Evolutionary conservation across 2,888 invertebrate species (phyloP), one percentile per base, ranked within the genome.

Genomic region (Hypercompe scribonia): DNA sequence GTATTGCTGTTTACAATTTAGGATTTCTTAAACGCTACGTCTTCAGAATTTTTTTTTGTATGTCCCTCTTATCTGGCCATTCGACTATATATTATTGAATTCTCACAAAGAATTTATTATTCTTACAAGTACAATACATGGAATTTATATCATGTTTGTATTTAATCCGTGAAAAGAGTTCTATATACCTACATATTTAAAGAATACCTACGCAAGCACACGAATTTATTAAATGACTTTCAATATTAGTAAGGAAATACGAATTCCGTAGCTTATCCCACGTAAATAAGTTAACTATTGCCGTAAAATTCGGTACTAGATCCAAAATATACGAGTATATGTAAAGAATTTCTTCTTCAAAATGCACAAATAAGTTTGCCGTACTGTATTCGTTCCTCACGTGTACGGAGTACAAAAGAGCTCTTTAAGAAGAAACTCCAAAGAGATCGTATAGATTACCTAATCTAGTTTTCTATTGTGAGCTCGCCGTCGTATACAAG

Each of bases 381-480:
- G 39, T 4, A 58, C 39, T 36, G 73, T 69, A 68, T 70, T 54
- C 58, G 0, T 54, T n/a, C 28, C 36, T 73, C 65, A 80, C 84
- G 84, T 83, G 82, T 73, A 77, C 34, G 0, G 76, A n/a, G 58
- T 63, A 34, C 71, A 68, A 81, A 83, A 74, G 66, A 66, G 50
- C 28, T 75, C 66, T 73, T 82, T 78, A 75, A 80, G 66, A 63
- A 74, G 79, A 78, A 78, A 72, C 78, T 77, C 75, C 75, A 78
- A 83, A 75, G 74, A 77, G 81, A 83, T 81, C 84, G 84, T 78
- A 80, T 85, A 86, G 87, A 87, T 87, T 86, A 81, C 86, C 77
- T 87, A 87, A 87, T 87, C 85, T 79, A 79, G 78, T 85, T 87
- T 78, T 71, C 78, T 77, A 85, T 86, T 87, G 87, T 86, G 80